Evolutionary conservation across 2,888 invertebrate species (phyloP), one percentile per base, ranked within the genome.

Genomic region (Xanthorhoe designata): DNA sequence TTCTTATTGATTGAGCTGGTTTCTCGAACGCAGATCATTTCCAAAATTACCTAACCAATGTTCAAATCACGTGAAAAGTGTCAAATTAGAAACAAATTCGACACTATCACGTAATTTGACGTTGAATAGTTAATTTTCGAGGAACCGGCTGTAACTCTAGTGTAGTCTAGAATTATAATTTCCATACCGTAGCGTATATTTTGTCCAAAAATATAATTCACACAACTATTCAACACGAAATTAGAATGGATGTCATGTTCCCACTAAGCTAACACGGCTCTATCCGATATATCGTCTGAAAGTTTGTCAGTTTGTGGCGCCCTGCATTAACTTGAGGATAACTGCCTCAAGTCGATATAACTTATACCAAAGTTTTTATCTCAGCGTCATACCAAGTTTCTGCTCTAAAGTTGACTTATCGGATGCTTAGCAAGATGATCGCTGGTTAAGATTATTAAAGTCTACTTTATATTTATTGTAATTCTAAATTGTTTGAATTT

Each of bases 261-360:
- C 38, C 38, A 42, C 13, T 42, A 13, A 13, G 38, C 38, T 10
- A 10, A 38, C 38, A 42, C 10, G 2, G 13, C 13, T 13, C 38
- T 7, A 32, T 42, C 38, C 38, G 13, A 42, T 42, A 42, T 42
- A 4, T 13, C 13, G 13, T 0, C 38, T 42, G 13, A 13, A 42
- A 42, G 38, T 42, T 42, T 13, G 38, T 38, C 1, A 42, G 47
- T 13, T 47, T 51, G 51, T 51, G 19, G 51, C 51, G 5, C 19
- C 5, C 7, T 10, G 19, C 19, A 13, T 51, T 51, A 51, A 13
- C 19, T 19, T 24, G 13, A 13, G 13, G 5, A 51, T 24, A 24
- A 51, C 51, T 51, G 13, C 10, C 18, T 8, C 51, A 24, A 51
- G 51, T 51, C 24, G 51, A 51, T 24, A n/a, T 19, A 51, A 51